phyloP scores from a whole-genome alignment of 1,140 invertebrate species.

The Rhopalosiphum maidis region DNA sequence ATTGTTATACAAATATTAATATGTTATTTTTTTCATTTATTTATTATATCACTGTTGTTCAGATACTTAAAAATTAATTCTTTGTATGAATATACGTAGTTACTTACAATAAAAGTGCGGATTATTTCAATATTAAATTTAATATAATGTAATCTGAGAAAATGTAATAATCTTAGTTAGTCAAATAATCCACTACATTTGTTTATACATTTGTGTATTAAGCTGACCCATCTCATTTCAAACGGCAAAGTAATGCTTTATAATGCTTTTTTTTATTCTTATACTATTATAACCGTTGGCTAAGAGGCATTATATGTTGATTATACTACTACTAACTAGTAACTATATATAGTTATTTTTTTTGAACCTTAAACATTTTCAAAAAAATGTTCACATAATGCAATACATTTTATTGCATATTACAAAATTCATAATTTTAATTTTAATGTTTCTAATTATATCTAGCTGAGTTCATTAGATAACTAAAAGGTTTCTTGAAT shows the following conservation, averaged over 20 bases:
- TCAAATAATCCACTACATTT: neutral
- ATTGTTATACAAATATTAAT: neutral
- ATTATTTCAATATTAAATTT: neutral
- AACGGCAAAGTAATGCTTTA: neutral
- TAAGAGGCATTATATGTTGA: neutral
- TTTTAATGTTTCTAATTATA: neutral
- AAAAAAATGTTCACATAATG: neutral
- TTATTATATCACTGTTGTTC: neutral
- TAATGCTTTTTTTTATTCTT: neutral
- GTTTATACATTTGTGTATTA: neutral
- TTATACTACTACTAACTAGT: neutral
- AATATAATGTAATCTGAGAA: neutral
- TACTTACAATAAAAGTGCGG: neutral
- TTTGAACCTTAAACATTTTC: neutral
- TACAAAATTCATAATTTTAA: neutral
- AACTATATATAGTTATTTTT: neutral
- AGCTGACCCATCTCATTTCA: neutral
- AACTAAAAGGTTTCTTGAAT: neutral
- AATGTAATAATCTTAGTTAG: neutral
- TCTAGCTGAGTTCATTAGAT: neutral
- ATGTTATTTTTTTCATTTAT: neutral
- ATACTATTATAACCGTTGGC: neutral
- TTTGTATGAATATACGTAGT: neutral
- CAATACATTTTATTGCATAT: neutral
- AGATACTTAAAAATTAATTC: neutral